phyloP scores from a whole-genome alignment of 2,797 vertebrate genomes.

The Eleutherodactylus coqui region DNA sequence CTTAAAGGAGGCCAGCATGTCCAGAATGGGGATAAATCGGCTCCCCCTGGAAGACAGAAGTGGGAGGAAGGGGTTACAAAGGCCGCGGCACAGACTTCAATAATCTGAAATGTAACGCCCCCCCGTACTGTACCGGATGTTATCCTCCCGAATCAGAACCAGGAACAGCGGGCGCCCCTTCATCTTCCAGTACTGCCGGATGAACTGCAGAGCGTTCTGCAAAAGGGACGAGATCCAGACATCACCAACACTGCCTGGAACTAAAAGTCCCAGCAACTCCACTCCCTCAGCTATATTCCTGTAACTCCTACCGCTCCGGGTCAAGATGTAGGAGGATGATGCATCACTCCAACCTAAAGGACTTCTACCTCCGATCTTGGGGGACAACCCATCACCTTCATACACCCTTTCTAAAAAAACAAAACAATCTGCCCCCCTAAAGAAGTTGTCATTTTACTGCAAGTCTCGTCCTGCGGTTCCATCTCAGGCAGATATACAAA shows the following conservation, averaged over 20 bases:
- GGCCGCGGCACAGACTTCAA: not conserved
- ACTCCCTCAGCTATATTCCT: not conserved
- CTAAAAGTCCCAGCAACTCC: not conserved
- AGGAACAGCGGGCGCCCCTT: constrained; percentile 92
- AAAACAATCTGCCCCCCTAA: too few relatives aligned
- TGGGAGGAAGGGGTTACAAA: not conserved
- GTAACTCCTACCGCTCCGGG: not conserved
- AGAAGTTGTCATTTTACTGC: too few relatives aligned
- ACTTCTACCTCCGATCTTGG: too few relatives aligned
- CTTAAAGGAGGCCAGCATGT: constrained; percentile 96
- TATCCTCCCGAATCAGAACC: constrained; percentile 95
- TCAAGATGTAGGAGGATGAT: too few relatives aligned
- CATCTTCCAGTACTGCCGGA: constrained; percentile 99
- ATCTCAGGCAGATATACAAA: too few relatives aligned
- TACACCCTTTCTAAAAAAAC: too few relatives aligned
- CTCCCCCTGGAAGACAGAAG: constrained; percentile 83
- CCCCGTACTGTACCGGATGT: constrained; percentile 85
- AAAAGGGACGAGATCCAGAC: constrained; percentile 20
- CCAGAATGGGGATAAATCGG: constrained; percentile 93
- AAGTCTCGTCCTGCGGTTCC: too few relatives aligned
- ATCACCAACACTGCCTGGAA: not conserved
- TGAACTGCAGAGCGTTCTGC: constrained; percentile 96
- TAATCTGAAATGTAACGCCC: not conserved
- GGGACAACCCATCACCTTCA: not conserved
- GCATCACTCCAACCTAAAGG: too few relatives aligned